These are phyloP conservation scores for Zelleria hepariella DNA, from an alignment of 2,888 invertebrate species.

Conservation along the genomic window DNA sequence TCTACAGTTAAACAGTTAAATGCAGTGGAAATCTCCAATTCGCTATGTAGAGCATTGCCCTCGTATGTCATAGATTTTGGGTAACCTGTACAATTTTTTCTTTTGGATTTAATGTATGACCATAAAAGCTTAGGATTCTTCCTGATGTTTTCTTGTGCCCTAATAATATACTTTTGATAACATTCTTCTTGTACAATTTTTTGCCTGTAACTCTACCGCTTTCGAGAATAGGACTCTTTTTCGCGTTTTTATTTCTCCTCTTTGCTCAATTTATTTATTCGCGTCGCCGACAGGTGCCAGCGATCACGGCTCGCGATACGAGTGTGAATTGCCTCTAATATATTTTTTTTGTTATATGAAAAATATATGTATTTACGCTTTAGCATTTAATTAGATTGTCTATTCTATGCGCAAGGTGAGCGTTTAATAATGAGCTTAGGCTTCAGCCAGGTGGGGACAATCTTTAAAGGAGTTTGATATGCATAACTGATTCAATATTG, in stretches of 20 bases:
- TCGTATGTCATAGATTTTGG: too few relatives aligned
- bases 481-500: too few relatives aligned
- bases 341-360: conserved; percentile 24
- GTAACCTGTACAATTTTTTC: too few relatives aligned
- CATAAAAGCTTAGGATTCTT: too few relatives aligned
- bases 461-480: not conserved
- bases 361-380: not conserved
- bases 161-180: not conserved
- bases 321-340: conserved; percentile 50
- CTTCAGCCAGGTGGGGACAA: not conserved
- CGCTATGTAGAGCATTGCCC: too few relatives aligned
- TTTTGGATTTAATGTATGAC: too few relatives aligned
- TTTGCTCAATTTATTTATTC: conserved; percentile 43
- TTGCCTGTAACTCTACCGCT: not conserved
- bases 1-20: too few relatives aligned
- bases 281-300: conserved; percentile 57
- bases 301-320: conserved; percentile 39
- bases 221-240: not conserved
- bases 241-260: conserved; percentile 11
- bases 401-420: not conserved
- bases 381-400: not conserved
- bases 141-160: too few relatives aligned
- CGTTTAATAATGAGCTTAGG: not conserved
- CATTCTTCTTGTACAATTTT: not conserved
- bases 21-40: too few relatives aligned